Evolutionary conservation across 35 echinoderm and acorn worm species (phyloP).

Genomic region (Apostichopus japonicus): DNA sequence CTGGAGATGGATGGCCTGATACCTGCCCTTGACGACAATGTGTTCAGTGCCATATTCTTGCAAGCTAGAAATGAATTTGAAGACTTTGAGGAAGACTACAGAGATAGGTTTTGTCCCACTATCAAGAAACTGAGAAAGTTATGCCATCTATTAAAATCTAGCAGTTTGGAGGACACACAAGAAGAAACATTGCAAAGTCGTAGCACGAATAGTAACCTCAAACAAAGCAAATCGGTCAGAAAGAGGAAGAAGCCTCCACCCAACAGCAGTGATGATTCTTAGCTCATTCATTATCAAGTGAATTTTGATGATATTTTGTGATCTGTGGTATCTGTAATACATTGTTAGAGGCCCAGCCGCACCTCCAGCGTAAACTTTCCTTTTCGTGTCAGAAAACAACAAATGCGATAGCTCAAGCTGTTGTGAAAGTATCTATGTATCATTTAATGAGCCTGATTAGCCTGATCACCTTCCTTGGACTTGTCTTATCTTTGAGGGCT

Average conservation of each 20-base stretch:
- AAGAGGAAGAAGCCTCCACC: neutral
- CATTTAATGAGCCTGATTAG: too few species aligned
- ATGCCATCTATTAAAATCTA: neutral
- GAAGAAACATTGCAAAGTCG: neutral
- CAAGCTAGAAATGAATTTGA: constrained; percentile 20
- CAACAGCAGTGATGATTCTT: too few species aligned
- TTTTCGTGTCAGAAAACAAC: too few species aligned
- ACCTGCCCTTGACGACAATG: neutral
- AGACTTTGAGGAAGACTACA: constrained; percentile 8
- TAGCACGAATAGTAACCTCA: neutral
- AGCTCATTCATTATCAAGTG: too few species aligned
- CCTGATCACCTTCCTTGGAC: too few species aligned
- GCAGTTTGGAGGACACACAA: neutral
- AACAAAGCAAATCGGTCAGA: neutral
- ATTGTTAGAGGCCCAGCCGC: too few species aligned
- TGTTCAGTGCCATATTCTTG: neutral
- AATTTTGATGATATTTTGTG: too few species aligned
- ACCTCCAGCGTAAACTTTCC: too few species aligned
- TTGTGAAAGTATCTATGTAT: too few species aligned
- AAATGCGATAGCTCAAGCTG: too few species aligned
- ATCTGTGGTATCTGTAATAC: too few species aligned
- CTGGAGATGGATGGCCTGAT: constrained; percentile 26
- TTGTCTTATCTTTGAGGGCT: too few species aligned
- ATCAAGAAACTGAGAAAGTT: constrained; percentile 33
- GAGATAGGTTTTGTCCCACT: constrained; percentile 26